Evolutionary conservation across 2,797 vertebrate genomes (phyloP).

Genomic region (Poeciliopsis infans): DNA sequence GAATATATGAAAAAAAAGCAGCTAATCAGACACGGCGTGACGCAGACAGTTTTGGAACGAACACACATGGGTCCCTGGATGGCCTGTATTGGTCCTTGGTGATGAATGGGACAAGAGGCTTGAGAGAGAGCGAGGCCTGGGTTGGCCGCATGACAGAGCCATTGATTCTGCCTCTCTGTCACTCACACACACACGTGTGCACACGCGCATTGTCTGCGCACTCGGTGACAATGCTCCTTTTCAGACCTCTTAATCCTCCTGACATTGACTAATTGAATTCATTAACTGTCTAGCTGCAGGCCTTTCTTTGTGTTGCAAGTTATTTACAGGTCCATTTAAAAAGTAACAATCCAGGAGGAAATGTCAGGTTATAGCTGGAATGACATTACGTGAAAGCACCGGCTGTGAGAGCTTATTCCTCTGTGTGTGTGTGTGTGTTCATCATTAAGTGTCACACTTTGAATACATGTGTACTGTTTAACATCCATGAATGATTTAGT

Average conservation of each 20-base stretch:
- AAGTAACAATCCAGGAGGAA: constrained; percentile 63
- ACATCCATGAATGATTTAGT: constrained; percentile 66
- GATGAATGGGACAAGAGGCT: constrained; percentile 56
- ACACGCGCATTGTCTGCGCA: constrained; percentile 38
- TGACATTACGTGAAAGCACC: constrained; percentile 41
- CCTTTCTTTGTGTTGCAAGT: constrained; percentile 53
- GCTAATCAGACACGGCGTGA: constrained; percentile 5
- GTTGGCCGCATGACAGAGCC: constrained; percentile 55
- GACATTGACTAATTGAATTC: constrained; percentile 76
- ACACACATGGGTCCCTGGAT: constrained; percentile 5
- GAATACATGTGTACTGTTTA: constrained; percentile 48
- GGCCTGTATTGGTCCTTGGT: constrained; percentile 26
- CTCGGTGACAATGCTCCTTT: constrained; percentile 63
- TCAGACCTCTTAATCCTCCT: constrained; percentile 67
- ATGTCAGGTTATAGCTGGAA: constrained; percentile 62
- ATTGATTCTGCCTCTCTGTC: constrained; percentile 55
- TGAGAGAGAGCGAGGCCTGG: constrained; percentile 32
- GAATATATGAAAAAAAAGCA: background rate
- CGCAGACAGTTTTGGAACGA: constrained; percentile 12
- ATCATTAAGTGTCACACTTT: constrained; percentile 26
- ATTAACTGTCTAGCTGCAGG: constrained; percentile 50
- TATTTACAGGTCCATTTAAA: constrained; percentile 73
- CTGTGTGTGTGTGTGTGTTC: constrained; percentile 2
- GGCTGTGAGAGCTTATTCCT: constrained; percentile 5
- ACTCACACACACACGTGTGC: constrained; percentile 19